phyloP scores from a whole-genome alignment of 2,888 invertebrate genomes.

The Litoditis marina region DNA sequence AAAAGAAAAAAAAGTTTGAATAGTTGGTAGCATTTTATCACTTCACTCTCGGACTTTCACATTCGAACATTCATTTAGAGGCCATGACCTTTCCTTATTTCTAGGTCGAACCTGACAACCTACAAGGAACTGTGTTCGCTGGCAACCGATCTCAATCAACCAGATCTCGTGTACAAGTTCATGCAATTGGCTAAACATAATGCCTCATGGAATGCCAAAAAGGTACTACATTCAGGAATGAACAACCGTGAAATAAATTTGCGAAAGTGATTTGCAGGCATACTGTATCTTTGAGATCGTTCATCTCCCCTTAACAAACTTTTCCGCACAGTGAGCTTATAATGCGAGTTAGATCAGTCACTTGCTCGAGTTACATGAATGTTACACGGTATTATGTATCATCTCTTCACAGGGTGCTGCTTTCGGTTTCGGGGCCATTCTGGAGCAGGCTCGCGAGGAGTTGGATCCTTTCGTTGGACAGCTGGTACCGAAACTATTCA shows the following conservation, averaged over 20 bases:
- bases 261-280: no score
- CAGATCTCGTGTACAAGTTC: conserved; percentile 89
- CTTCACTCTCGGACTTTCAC: no score
- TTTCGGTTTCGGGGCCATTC: conserved; percentile 84
- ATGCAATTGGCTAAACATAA: conserved; percentile 93
- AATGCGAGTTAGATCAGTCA: no score
- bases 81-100: no score
- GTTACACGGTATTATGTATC: background rate
- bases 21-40: no score
- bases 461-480: conserved; percentile 78
- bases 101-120: conserved; percentile 68
- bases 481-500: conserved; percentile 79
- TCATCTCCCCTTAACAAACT: background rate
- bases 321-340: no score
- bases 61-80: no score
- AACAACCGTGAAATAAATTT: background rate
- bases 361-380: background rate
- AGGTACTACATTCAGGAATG: conserved; percentile 68
- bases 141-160: conserved; percentile 89
- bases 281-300: background rate
- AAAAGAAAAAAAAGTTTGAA: no score
- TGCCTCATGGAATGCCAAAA: conserved; percentile 88
- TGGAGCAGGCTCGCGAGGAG: conserved; percentile 79
- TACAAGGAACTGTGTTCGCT: conserved; percentile 90
- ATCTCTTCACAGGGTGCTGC: conserved; percentile 73